A percentile compares a stretch with the other conserved stretches of the same genome.
Conservation (phyloP, 2,888 invertebrate species). For the Rotaria macrura region DNA sequence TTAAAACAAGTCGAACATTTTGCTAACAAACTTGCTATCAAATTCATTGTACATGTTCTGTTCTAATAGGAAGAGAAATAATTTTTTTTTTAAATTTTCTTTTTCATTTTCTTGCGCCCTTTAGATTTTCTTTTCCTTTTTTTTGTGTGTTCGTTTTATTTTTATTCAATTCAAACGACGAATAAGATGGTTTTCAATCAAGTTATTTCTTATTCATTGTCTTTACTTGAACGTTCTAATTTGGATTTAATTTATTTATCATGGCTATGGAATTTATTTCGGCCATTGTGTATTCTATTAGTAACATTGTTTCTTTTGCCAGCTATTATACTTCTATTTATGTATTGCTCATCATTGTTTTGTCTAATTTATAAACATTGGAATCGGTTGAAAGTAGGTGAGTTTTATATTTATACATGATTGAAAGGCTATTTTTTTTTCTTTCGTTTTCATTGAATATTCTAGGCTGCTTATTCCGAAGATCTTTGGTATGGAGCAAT, state of each 20-base stretch:
- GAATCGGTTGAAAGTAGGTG: constrained; percentile 28
- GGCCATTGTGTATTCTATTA: constrained; percentile 16
- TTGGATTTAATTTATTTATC: constrained; percentile 27
- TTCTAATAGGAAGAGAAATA: no score
- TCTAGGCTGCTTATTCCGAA: constrained; percentile 25
- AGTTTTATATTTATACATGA: not conserved
- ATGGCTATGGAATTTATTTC: constrained; percentile 27
- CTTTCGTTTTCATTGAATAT: no score
- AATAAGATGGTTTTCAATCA: not conserved
- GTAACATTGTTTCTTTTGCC: constrained; percentile 26
- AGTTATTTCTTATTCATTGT: not conserved
- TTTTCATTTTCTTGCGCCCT: not conserved
- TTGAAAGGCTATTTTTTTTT: not conserved
- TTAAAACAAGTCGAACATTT: not conserved
- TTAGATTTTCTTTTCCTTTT: not conserved
- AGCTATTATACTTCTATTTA: constrained; percentile 21
- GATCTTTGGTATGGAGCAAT: constrained; percentile 32
- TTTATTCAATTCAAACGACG: not conserved
- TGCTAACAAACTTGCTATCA: not conserved
- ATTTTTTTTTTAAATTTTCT: no score
- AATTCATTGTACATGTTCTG: not conserved
- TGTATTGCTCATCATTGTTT: constrained; percentile 29
- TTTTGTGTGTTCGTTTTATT: not conserved
- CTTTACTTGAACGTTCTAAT: not conserved
- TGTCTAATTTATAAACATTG: constrained; percentile 29